Conservation (phyloP, 2,888 invertebrate species). For the Temnothorax unifasciatus region DNA sequence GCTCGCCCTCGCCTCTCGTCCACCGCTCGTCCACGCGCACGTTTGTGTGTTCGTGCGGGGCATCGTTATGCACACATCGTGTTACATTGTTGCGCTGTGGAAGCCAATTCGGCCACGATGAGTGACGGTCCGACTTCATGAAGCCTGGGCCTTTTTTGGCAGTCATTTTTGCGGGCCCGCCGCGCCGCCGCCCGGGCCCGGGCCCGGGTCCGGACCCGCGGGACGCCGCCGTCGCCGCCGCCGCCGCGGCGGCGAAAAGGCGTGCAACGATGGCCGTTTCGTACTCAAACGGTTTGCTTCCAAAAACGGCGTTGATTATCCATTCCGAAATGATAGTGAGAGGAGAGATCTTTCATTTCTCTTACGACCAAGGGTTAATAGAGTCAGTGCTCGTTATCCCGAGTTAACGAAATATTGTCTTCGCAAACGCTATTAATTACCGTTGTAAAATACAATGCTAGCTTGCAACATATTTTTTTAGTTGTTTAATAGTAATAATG, state of each 20-base stretch:
- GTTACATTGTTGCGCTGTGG: conserved; percentile 64
- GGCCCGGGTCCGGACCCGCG: conserved; percentile 15
- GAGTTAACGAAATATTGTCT: conserved; percentile 33
- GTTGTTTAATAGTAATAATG: not conserved
- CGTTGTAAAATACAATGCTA: not conserved
- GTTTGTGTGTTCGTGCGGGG: conserved; percentile 17
- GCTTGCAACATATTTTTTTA: not conserved
- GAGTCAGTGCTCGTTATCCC: not conserved
- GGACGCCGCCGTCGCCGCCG: conserved; percentile 30
- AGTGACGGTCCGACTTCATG: conserved; percentile 70
- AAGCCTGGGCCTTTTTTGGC: conserved; percentile 69
- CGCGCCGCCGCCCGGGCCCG: conserved; percentile 3
- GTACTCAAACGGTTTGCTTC: conserved; percentile 45
- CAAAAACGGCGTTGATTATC: conserved; percentile 56
- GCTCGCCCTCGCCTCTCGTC: not conserved
- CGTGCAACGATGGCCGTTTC: conserved; percentile 39
- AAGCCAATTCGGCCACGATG: conserved; percentile 64
- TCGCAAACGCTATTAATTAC: not conserved
- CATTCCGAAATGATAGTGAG: not conserved
- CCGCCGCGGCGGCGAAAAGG: conserved; percentile 28
- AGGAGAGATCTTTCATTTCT: not conserved
- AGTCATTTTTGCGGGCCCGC: conserved; percentile 50
- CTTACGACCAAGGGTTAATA: not conserved
- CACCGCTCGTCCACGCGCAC: conserved; percentile 25
- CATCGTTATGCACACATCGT: conserved; percentile 68